These are phyloP conservation scores for Epinephelus awoara DNA, from an alignment of 2,797 vertebrate genomes.

Conservation along the genomic window DNA sequence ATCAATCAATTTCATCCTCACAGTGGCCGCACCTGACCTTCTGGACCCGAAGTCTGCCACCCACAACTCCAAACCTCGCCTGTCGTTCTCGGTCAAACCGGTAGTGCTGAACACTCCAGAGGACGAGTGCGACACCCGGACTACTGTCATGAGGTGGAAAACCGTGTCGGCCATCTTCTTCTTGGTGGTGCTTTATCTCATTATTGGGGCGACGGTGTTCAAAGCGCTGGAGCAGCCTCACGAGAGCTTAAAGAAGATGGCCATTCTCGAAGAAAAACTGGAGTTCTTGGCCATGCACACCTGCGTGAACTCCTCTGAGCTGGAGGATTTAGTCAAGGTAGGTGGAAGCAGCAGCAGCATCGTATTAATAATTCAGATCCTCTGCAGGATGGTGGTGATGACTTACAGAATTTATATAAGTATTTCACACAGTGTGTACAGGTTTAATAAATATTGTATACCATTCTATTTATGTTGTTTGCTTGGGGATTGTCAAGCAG, in stretches of 20 bases:
- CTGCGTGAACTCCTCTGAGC: constrained; percentile 94
- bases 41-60: constrained; percentile 97
- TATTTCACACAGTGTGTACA: neutral
- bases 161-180: constrained; percentile 98
- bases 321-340: constrained; percentile 97
- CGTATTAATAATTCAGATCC: constrained; percentile 12
- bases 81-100: constrained; percentile 95
- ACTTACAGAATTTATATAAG: neutral
- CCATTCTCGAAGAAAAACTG: constrained; percentile 93
- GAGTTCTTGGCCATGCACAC: constrained; percentile 91
- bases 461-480: no score
- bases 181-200: constrained; percentile 96
- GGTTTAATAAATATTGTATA: no score
- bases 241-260: constrained; percentile 92
- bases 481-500: neutral
- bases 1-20: constrained; percentile 48
- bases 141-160: constrained; percentile 99
- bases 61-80: constrained; percentile 95
- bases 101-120: constrained; percentile 89
- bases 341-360: constrained; percentile 18
- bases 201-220: constrained; percentile 97
- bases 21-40: constrained; percentile 99
- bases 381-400: neutral
- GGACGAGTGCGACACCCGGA: constrained; percentile 90
- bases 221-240: constrained; percentile 95